These are phyloP conservation scores for Odocoileus virginianus DNA, from an alignment of 2,113 vertebrate genomes.

Conservation along the genomic window DNA sequence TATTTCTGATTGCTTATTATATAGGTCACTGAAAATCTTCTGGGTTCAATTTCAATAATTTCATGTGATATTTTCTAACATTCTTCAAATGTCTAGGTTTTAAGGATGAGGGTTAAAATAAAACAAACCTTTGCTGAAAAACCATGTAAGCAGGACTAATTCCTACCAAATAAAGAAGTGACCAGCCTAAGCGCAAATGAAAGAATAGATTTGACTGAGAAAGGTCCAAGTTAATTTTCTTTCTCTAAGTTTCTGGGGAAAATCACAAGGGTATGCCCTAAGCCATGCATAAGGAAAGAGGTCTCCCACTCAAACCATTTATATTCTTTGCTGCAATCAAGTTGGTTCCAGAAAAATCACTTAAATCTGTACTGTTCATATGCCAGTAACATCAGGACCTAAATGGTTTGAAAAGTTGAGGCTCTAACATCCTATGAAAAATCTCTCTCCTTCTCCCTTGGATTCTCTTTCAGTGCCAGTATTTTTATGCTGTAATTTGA, in stretches of 20 bases:
- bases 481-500: conserved; percentile 6
- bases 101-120: neutral
- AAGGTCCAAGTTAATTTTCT: neutral
- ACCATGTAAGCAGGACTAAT: neutral
- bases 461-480: neutral
- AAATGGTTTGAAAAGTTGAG: neutral
- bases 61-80: neutral
- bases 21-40: conserved; percentile 53
- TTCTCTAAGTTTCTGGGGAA: neutral
- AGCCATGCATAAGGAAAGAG: neutral
- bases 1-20: conserved; percentile 61
- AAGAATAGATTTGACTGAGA: conserved; percentile 13
- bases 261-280: neutral
- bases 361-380: neutral
- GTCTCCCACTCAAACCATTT: neutral
- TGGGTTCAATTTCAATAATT: conserved; percentile 58
- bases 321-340: neutral
- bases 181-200: neutral
- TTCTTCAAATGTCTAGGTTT: conserved; percentile 35
- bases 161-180: conserved; percentile 19
- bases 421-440: neutral
- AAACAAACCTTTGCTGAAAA: neutral
- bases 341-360: neutral
- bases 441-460: neutral
- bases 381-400: neutral